Base-by-base conservation (phyloP, 1,140 invertebrate species). In the Pseudomyrmex gracilis region DNA sequence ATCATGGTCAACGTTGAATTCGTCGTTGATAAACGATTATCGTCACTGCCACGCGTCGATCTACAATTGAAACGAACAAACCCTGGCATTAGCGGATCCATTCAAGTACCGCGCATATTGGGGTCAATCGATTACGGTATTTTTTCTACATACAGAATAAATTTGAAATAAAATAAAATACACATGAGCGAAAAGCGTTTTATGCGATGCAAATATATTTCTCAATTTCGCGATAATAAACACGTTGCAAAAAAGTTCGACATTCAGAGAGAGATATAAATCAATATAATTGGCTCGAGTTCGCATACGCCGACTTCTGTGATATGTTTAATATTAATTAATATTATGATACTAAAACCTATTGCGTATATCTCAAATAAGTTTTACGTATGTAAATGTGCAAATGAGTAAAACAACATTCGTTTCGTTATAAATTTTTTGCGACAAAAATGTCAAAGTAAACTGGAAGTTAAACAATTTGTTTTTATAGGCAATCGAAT, bases 1-100 rank as follows among this genome's bases (percentile, higher is more conserved):
- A 67, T 51, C 53, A 80, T 55, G 70, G 61, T 60, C 68, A 73
- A 70, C 60, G 73, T 82, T 87, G 83, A 87, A 87, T 87, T 87
- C 83, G n/a, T 61, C 76, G 70, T 87, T 87, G 86, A 88, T 82
- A 87, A 83, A 85, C 83, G 83, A 88, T 84, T 89, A 86, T 89
- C 85, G 73, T 77, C 70, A 73, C 43, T 73, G 55, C 55, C 64
- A 63, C 82, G 76, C 82, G 60, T 87, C 82, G 76, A 89, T 87
- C 87, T n/a, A 84, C 83, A 86, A 84, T 89, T 57, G 22, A 51
- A 51, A 63, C 24, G 61, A 66, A 74, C 73, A 64, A 82, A 87
- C 71, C 73, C 78, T 77, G 64, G 71, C 83, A 87, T 88, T 87
- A 88, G 82, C 51, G 70, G 8, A 64, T n/a, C 82, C 57, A 87